phyloP scores from a whole-genome alignment of 2,797 vertebrate species.

The Propithecus deckenii region DNA sequence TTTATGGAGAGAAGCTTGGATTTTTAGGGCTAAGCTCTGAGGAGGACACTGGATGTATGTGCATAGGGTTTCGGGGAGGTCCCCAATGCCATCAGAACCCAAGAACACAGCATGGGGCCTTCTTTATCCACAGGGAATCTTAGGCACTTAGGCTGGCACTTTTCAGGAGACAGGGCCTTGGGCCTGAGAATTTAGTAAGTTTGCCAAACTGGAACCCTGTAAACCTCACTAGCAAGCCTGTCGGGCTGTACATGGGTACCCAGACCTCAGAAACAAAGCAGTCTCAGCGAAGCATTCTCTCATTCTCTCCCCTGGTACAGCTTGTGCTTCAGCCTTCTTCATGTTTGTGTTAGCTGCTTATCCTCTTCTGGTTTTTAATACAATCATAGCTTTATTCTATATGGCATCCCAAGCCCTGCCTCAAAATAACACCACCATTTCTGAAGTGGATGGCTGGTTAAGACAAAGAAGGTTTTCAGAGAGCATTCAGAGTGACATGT shows the following conservation, averaged over 20 bases:
- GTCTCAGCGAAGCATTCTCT: background rate
- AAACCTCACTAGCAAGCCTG: background rate
- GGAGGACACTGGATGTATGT: background rate
- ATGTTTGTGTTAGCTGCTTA: conserved; percentile 69
- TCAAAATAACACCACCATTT: conserved; percentile 68
- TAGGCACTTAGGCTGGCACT: background rate
- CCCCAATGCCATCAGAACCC: background rate
- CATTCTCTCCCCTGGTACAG: conserved; percentile 61
- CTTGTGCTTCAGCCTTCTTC: conserved; percentile 55
- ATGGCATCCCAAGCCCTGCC: conserved; percentile 54
- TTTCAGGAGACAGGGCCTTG: background rate
- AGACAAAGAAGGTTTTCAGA: conserved; percentile 77
- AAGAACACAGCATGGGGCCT: background rate
- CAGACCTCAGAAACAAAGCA: conserved; percentile 51
- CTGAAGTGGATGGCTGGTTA: conserved; percentile 61
- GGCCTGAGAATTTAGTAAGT: background rate
- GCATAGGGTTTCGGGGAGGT: background rate
- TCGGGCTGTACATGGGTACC: background rate
- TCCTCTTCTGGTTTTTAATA: conserved; percentile 44
- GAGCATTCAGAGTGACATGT: conserved; percentile 37
- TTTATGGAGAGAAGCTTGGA: background rate
- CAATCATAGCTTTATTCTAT: conserved; percentile 76
- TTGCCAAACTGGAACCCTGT: background rate
- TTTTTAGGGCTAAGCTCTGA: background rate
- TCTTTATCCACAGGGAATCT: background rate